A percentile compares a stretch with the other conserved stretches of the same genome.
Evolutionary conservation across 2,113 vertebrate genomes (phyloP).

Genomic region (Motacilla alba): DNA sequence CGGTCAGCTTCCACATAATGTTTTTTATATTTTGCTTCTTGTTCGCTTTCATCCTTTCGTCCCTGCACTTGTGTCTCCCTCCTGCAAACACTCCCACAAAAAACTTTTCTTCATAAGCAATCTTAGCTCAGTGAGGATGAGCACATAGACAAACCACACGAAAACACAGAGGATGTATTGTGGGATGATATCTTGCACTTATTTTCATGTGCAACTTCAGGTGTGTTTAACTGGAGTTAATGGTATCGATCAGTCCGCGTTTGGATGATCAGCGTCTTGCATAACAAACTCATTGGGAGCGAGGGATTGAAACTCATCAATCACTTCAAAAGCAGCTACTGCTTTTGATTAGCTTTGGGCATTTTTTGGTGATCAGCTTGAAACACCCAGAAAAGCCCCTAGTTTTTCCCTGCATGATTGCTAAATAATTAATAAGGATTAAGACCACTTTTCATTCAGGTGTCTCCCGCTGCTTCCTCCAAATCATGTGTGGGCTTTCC

Average conservation of each 20-base stretch:
- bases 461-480: background rate
- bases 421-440: background rate
- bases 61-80: background rate
- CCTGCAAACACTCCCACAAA: background rate
- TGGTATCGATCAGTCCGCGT: rapidly evolving
- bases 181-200: background rate
- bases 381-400: background rate
- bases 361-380: background rate
- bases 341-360: background rate
- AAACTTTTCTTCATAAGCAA: background rate
- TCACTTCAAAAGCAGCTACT: background rate
- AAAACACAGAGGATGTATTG: background rate
- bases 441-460: background rate
- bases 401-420: background rate
- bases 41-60: background rate
- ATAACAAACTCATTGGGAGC: background rate
- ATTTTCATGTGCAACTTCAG: background rate
- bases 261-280: background rate
- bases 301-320: background rate
- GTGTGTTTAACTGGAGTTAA: background rate
- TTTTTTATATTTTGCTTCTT: background rate
- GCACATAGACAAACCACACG: background rate
- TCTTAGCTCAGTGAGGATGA: background rate
- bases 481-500: background rate
- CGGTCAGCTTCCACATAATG: background rate